Percentiles rank a stretch among this genome's conserved stretches.
These are phyloP conservation scores for Forbesichthys agassizii DNA, from an alignment of 2,113 vertebrate species.

Conservation along the genomic window DNA sequence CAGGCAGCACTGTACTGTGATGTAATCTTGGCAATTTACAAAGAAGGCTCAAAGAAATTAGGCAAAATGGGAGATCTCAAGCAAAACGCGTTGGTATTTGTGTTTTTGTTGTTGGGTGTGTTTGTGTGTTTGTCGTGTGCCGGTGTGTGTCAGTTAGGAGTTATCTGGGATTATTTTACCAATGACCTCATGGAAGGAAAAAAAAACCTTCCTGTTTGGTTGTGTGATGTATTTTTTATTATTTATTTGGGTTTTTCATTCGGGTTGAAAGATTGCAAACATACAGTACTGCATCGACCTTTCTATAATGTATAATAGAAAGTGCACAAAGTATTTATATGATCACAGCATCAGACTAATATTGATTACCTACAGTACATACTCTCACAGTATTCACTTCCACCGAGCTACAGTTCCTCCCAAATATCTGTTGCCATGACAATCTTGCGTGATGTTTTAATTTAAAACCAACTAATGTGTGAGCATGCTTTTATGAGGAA, in stretches of 20 bases:
- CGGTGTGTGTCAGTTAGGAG: background rate
- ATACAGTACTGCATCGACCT: conserved; percentile 2
- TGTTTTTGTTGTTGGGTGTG: background rate
- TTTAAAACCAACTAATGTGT: too few relatives aligned
- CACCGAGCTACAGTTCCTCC: background rate
- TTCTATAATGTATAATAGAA: conserved; percentile 50
- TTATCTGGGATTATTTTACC: background rate
- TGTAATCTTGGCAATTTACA: conserved; percentile 30
- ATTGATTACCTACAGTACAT: conserved; percentile 24
- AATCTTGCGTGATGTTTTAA: conserved; percentile 2
- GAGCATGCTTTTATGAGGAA: too few relatives aligned
- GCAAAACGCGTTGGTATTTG: conserved; percentile 4
- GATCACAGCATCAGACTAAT: conserved; percentile 27
- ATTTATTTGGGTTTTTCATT: background rate
- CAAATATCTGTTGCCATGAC: conserved; percentile 29
- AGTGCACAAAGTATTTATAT: conserved; percentile 31
- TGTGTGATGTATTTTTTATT: background rate
- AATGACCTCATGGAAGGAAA: background rate
- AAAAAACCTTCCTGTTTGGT: background rate
- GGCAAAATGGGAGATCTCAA: background rate
- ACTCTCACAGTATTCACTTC: conserved; percentile 6
- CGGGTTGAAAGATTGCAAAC: conserved; percentile 19
- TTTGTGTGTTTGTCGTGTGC: background rate
- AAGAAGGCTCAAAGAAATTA: conserved; percentile 32
- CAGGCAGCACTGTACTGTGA: background rate